These are phyloP conservation scores for Cerastoderma edule DNA, from an alignment of 2,888 invertebrate genomes.

Conservation along the genomic window DNA sequence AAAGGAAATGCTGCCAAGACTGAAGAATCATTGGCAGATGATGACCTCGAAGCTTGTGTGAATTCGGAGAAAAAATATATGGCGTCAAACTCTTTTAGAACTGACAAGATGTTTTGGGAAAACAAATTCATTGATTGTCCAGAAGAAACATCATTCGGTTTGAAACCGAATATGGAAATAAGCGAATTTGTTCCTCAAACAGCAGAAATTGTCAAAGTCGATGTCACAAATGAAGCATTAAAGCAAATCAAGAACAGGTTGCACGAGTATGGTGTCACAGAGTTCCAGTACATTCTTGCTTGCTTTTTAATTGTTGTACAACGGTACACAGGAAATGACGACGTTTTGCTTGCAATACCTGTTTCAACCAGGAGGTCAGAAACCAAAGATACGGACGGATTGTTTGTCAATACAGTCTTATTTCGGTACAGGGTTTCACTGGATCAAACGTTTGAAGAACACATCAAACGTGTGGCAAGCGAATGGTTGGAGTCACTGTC, in stretches of 20 bases:
- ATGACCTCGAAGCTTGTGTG: no score
- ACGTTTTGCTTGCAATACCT: background rate
- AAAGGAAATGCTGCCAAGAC: background rate
- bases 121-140: background rate
- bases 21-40: background rate
- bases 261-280: background rate
- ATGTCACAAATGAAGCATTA: background rate
- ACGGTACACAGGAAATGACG: background rate
- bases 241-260: background rate
- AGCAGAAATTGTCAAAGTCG: background rate
- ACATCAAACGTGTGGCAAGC: background rate
- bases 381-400: background rate
- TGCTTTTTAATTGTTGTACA: background rate
- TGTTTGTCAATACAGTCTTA: conserved; percentile 1
- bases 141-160: background rate
- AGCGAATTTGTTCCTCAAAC: background rate
- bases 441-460: background rate
- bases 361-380: conserved; percentile 5
- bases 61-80: no score
- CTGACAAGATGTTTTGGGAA: background rate
- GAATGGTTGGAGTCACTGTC: background rate
- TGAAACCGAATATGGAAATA: background rate
- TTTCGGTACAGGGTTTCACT: background rate
- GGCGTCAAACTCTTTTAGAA: background rate
- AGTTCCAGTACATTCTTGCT: background rate